Conservation (phyloP, 2,113 vertebrate species). For the Saguinus imperator region DNA sequence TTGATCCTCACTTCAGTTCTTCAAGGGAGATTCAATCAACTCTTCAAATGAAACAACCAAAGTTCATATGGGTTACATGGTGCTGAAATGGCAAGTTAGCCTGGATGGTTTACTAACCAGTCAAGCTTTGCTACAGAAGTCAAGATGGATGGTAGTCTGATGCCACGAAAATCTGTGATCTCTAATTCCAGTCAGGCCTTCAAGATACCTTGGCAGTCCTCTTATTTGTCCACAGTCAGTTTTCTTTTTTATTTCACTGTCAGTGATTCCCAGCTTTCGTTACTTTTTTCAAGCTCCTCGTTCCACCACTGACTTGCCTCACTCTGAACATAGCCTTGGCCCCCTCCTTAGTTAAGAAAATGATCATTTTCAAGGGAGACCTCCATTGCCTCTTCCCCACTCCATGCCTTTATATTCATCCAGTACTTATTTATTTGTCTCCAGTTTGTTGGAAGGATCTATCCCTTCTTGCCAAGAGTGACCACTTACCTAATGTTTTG, state of each 20-base stretch:
- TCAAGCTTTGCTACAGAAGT: background rate
- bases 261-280: background rate
- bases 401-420: background rate
- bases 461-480: background rate
- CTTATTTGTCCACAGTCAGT: background rate
- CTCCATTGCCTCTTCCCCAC: background rate
- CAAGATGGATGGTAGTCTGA: background rate
- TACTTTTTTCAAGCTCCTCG: background rate
- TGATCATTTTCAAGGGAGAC: background rate
- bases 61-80: accelerated
- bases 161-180: background rate
- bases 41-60: background rate
- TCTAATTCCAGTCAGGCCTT: background rate
- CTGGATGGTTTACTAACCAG: background rate
- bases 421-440: background rate
- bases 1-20: background rate
- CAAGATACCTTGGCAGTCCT: background rate
- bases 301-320: background rate
- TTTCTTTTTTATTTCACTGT: background rate
- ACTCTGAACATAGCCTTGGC: background rate
- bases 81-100: background rate
- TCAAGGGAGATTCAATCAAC: background rate
- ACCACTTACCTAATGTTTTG: background rate
- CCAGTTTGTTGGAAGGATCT: background rate
- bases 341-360: background rate